These are phyloP conservation scores for Triplophysa rosa DNA, from an alignment of 2,113 vertebrate genomes.

Conservation along the genomic window DNA sequence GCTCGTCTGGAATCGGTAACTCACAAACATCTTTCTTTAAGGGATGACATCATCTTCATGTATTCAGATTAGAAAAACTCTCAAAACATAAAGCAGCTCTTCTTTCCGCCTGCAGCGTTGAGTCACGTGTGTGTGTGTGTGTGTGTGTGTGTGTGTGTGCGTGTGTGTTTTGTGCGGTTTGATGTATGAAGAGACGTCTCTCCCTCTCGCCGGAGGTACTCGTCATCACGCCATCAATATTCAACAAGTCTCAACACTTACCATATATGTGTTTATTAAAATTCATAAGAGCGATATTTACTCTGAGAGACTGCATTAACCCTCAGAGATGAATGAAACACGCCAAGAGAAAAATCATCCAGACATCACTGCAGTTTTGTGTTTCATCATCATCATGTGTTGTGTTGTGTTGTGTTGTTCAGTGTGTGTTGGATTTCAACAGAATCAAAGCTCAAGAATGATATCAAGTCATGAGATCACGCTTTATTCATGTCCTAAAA, in stretches of 20 bases:
- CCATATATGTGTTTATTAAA: slow-evolving; percentile 70
- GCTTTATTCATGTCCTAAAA: too few species aligned
- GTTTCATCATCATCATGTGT: too few species aligned
- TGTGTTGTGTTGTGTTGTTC: too few species aligned
- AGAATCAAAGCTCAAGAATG: too few species aligned
- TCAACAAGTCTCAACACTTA: slow-evolving; percentile 56
- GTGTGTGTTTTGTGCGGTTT: background rate
- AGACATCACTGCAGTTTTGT: too few species aligned
- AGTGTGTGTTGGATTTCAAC: too few species aligned
- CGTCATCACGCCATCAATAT: slow-evolving; percentile 73
- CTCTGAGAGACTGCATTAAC: slow-evolving; percentile 46
- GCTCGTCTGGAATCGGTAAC: slow-evolving; percentile 97
- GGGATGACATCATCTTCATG: slow-evolving; percentile 6
- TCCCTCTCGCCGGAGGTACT: slow-evolving; percentile 53
- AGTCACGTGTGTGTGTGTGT: slow-evolving; percentile 27
- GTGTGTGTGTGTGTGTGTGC: slow-evolving; percentile 48
- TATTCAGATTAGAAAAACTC: background rate
- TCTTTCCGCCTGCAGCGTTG: too few species aligned
- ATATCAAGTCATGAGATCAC: too few species aligned
- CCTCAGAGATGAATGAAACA: slow-evolving; percentile 28
- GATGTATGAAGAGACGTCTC: slow-evolving; percentile 55
- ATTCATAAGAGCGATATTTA: slow-evolving; percentile 80
- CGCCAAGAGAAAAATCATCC: too few species aligned
- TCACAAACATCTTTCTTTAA: background rate
- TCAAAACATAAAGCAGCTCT: background rate